These are phyloP conservation scores for Timandra comae DNA, from an alignment of 2,888 invertebrate genomes.

Conservation along the genomic window DNA sequence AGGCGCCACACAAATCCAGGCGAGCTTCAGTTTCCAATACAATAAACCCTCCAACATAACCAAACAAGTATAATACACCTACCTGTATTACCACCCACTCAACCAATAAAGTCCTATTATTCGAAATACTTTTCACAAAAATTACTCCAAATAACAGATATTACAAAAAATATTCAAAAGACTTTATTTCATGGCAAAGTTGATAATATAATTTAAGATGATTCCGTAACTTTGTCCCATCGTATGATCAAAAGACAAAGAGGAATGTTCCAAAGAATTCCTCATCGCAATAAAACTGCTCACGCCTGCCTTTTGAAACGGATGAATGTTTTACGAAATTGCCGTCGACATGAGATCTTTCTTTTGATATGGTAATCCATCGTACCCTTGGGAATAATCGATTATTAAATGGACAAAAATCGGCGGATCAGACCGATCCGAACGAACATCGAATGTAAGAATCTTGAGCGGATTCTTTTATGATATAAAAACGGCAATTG, in stretches of 20 bases:
- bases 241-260: slow-evolving; percentile 28
- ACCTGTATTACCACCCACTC: too few relatives aligned
- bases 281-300: slow-evolving; percentile 38
- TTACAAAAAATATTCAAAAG: too few relatives aligned
- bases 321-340: slow-evolving; percentile 61
- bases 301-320: slow-evolving; percentile 37
- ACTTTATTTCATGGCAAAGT: not conserved
- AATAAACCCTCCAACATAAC: too few relatives aligned
- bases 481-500: slow-evolving; percentile 43
- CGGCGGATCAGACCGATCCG: slow-evolving; percentile 46
- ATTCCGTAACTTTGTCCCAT: slow-evolving; percentile 13
- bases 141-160: too few relatives aligned
- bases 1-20: too few relatives aligned
- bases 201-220: not conserved
- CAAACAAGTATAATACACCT: too few relatives aligned
- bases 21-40: too few relatives aligned
- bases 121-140: too few relatives aligned
- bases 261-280: slow-evolving; percentile 34
- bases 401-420: slow-evolving; percentile 69
- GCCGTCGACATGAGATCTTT: slow-evolving; percentile 59
- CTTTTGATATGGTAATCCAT: slow-evolving; percentile 72
- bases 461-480: slow-evolving; percentile 53
- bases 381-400: slow-evolving; percentile 59
- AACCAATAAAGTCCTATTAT: too few relatives aligned
- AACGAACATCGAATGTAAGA: slow-evolving; percentile 42